These are phyloP conservation scores for Sitobion miscanthi DNA, from an alignment of 1,140 invertebrate species.

Conservation along the genomic window DNA sequence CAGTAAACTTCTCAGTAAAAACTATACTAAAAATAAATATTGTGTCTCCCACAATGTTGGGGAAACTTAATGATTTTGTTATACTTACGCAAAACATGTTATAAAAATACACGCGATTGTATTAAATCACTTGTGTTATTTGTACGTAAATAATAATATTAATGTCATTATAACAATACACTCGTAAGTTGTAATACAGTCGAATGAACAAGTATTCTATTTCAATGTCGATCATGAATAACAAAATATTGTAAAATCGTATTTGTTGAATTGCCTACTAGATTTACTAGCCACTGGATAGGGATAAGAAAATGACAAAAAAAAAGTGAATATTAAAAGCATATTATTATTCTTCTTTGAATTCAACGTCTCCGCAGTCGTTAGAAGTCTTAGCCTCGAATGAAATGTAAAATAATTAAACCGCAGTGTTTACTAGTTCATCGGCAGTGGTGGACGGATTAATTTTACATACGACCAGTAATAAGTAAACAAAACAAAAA, in stretches of 20 bases:
- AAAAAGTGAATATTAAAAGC: background rate
- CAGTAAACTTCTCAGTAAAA: background rate
- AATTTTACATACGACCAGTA: background rate
- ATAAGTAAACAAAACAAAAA: background rate
- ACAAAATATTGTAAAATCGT: background rate
- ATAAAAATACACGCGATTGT: background rate
- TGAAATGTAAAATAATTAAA: background rate
- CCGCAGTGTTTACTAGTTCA: background rate
- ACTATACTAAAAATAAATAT: conserved; percentile 1
- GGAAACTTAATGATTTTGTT: background rate
- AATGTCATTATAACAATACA: too few species aligned
- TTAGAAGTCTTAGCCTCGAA: too few species aligned
- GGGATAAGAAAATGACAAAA: background rate
- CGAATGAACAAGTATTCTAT: too few species aligned
- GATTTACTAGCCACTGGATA: background rate
- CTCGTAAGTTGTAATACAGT: too few species aligned
- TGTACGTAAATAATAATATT: background rate
- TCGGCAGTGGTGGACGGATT: background rate
- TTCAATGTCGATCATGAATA: too few species aligned
- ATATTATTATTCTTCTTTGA: background rate
- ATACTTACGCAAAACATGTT: background rate
- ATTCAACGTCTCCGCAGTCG: background rate
- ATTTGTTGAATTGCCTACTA: background rate
- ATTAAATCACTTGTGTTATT: background rate
- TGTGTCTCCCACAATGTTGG: background rate